phyloP scores from a whole-genome alignment of 1,140 invertebrate species.

The Geopemphigus sp. region DNA sequence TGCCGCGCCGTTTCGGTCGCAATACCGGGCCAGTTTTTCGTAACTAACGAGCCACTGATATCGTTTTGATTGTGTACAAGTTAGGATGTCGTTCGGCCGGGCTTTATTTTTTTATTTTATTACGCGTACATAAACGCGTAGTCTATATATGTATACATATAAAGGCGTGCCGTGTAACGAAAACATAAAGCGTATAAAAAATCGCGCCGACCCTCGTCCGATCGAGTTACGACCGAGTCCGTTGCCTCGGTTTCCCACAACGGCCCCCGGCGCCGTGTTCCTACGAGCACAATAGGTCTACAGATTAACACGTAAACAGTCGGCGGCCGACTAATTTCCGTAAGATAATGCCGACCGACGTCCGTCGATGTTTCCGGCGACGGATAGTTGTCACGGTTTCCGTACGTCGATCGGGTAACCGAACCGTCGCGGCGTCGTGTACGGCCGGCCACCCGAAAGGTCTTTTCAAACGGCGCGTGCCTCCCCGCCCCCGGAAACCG shows the following conservation, averaged over 20 bases:
- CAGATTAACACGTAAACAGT: conserved; percentile 28
- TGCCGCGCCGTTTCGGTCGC: too few species aligned
- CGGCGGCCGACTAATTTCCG: conserved; percentile 10
- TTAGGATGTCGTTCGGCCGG: neutral
- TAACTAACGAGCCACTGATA: conserved; percentile 45
- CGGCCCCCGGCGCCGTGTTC: neutral
- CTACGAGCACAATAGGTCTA: neutral
- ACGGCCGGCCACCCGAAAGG: neutral
- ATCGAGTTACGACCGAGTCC: conserved; percentile 36
- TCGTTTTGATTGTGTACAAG: conserved; percentile 38
- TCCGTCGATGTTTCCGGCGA: conserved; percentile 15
- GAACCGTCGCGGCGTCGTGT: too few species aligned
- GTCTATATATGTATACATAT: neutral
- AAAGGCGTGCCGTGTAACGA: too few species aligned
- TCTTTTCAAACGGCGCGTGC: too few species aligned
- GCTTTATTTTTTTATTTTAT: neutral
- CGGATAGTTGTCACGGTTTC: too few species aligned
- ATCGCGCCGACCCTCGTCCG: conserved; percentile 1
- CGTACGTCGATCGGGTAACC: too few species aligned
- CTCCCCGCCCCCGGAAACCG: too few species aligned
- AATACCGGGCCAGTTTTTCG: too few species aligned
- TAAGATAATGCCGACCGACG: conserved; percentile 6
- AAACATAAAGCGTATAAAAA: too few species aligned
- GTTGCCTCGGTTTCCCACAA: conserved; percentile 40
- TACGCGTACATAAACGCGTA: neutral